These are phyloP conservation scores for Phalacrocorax carbo DNA, from an alignment of 2,113 vertebrate genomes.

Conservation along the genomic window DNA sequence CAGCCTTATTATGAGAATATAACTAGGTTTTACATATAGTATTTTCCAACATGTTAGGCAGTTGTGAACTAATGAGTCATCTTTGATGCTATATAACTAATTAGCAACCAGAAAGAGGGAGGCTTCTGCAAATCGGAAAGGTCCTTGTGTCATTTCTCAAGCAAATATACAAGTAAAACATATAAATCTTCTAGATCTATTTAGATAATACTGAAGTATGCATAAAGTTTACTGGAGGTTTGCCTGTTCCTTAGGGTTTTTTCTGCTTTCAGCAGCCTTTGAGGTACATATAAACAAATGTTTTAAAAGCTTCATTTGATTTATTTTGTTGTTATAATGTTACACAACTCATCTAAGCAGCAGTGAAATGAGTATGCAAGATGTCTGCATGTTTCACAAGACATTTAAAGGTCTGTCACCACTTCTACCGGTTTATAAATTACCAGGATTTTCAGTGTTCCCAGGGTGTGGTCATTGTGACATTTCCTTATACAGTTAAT, in stretches of 20 bases:
- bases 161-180: background rate
- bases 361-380: background rate
- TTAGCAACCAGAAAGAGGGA: background rate
- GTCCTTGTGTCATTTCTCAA: background rate
- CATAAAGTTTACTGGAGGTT: background rate
- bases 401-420: background rate
- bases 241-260: background rate
- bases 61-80: background rate
- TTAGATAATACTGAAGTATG: background rate
- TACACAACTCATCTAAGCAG: background rate
- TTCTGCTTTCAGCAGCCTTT: background rate
- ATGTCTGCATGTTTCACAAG: background rate
- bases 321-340: background rate
- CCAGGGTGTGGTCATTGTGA: background rate
- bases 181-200: background rate
- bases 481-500: background rate
- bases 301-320: background rate
- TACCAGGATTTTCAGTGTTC: background rate
- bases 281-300: background rate
- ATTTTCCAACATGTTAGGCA: background rate
- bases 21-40: background rate
- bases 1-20: background rate
- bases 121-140: background rate
- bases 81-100: background rate
- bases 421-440: background rate